phyloP scores from a whole-genome alignment of 2,888 invertebrate species.

The Netelia inedita region DNA sequence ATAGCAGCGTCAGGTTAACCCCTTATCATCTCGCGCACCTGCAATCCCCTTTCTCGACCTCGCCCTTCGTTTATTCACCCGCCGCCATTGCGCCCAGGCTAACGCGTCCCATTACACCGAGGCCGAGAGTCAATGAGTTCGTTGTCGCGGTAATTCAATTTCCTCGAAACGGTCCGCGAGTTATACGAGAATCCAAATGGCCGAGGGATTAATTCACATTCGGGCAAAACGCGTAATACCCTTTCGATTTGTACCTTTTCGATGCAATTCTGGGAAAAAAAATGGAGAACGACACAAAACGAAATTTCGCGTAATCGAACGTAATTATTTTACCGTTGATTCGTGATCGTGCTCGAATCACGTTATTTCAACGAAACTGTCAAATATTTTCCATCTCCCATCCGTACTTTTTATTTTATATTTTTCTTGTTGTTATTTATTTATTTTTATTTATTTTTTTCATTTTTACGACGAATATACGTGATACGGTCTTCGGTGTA shows the following conservation, averaged over 20 bases:
- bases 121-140: constrained; percentile 45
- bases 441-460: constrained; percentile 6
- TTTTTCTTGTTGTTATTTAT: no score
- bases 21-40: constrained; percentile 34
- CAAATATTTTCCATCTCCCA: no score
- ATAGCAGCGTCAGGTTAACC: constrained; percentile 34
- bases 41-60: background rate
- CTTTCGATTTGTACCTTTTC: no score
- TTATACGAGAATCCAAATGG: constrained; percentile 35
- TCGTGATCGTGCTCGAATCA: no score
- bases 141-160: constrained; percentile 47
- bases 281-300: no score
- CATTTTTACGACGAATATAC: background rate
- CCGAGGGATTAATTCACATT: no score
- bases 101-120: constrained; percentile 4
- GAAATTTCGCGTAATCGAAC: no score
- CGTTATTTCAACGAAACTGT: no score
- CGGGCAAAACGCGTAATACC: no score
- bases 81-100: constrained; percentile 13
- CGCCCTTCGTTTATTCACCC: constrained; percentile 43
- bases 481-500: background rate
- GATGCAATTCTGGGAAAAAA: no score
- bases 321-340: no score
- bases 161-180: background rate
- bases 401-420: no score